Evolutionary conservation across 2,797 vertebrate genomes (phyloP).

Genomic region (Cossypha caffra): DNA sequence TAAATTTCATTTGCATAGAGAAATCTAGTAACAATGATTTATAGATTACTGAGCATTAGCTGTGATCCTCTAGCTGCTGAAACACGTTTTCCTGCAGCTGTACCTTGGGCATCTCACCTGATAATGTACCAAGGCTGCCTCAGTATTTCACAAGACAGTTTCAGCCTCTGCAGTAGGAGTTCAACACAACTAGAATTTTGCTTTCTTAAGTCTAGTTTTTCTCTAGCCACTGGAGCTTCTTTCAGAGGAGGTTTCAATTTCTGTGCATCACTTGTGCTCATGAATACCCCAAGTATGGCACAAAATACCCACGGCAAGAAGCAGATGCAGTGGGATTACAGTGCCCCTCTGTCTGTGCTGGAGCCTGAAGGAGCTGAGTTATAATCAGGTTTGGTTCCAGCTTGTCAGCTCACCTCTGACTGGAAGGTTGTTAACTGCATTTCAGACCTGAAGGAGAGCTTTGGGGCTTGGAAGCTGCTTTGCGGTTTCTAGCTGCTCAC

Average conservation of each 20-base stretch:
- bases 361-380: background rate
- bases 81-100: slow-evolving; percentile 44
- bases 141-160: background rate
- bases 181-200: background rate
- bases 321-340: background rate
- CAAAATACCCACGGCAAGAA: background rate
- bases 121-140: background rate
- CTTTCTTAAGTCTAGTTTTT: background rate
- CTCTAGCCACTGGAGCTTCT: background rate
- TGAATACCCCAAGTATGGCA: background rate
- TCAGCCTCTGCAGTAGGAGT: background rate
- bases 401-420: background rate
- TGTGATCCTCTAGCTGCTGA: slow-evolving; percentile 34
- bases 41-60: slow-evolving; percentile 59
- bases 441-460: background rate
- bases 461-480: background rate
- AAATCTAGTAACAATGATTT: slow-evolving; percentile 65
- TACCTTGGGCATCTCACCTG: slow-evolving; percentile 36
- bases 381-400: slow-evolving; percentile 12
- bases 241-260: background rate
- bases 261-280: background rate
- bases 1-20: slow-evolving; percentile 71
- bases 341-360: background rate
- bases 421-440: background rate
- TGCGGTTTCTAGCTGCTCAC: background rate